Conservation (phyloP, 2,888 invertebrate genomes). For the Drosophila leonis region DNA sequence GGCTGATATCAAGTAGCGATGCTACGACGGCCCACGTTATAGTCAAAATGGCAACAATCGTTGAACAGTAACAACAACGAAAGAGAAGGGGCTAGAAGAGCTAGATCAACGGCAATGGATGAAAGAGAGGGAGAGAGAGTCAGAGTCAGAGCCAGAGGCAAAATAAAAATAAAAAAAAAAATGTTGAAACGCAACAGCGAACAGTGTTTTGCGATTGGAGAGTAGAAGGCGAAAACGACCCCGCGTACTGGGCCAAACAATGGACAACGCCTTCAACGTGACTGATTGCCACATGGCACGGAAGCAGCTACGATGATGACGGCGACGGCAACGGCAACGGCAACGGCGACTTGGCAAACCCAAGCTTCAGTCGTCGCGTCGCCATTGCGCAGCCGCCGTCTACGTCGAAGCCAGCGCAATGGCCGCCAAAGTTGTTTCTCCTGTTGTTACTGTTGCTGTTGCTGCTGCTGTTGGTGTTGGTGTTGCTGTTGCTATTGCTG, state of each 20-base stretch:
- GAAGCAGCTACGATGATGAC: conserved; percentile 52
- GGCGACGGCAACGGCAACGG: conserved; percentile 8
- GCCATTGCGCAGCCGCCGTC: conserved; percentile 69
- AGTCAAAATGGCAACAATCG: conserved; percentile 74
- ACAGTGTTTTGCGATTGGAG: conserved; percentile 79
- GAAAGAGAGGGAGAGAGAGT: conserved; percentile 12
- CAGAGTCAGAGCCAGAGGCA: conserved; percentile 13
- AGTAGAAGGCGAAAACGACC: conserved; percentile 60
- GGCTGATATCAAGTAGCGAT: conserved; percentile 6
- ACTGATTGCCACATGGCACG: conserved; percentile 81
- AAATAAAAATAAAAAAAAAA: conserved; percentile 11
- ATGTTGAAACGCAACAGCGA: conserved; percentile 50
- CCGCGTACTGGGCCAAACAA: conserved; percentile 50
- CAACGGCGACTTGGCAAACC: conserved; percentile 28
- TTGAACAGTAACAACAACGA: conserved; percentile 2
- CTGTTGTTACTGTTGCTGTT: conserved; percentile 34
- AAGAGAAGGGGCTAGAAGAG: conserved; percentile 7
- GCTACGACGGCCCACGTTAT: conserved; percentile 3
- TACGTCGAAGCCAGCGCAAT: conserved; percentile 66
- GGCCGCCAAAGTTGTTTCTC: conserved; percentile 71
- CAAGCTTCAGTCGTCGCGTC: conserved; percentile 44
- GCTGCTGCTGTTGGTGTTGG: conserved; percentile 5
- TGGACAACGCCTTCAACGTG: conserved; percentile 75
- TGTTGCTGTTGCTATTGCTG: conserved; percentile 45
- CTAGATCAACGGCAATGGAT: not conserved